Base-by-base conservation (phyloP, 2,113 vertebrate genomes). In the Platysteira castanea region DNA sequence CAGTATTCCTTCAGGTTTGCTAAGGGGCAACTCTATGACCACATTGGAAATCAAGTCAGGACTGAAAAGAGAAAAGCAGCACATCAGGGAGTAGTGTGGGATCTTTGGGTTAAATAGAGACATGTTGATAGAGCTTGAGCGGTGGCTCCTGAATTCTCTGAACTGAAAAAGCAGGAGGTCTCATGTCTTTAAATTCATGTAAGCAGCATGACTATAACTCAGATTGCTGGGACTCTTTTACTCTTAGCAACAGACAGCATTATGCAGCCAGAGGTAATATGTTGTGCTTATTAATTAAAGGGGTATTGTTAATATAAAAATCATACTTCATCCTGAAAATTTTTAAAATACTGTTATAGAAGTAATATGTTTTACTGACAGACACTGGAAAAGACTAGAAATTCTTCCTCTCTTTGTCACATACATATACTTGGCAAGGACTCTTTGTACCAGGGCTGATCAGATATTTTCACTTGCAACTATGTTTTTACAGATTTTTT, bases 271-370 rank as follows among this genome's bases (percentile, higher is more conserved):
- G 44, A 39, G 23, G 27, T 82, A 79, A 69, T 59, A 78, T 11
- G 6, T 57, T 86, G 67, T 56, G 46, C 49, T 90, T 90, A 78
- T 77, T 93, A 92, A 90, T 94, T 93, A 83, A 90, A 87, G 20
- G 18, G 11, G n/a, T 63, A 77, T 39, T 56, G 33, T 88, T 86
- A 83, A 69, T 37, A 83, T 54, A 75, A 92, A 95, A 95, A 95
- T 63, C 24, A 76, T 70, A 79, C 11, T 81, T 92, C n/a, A 67
- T 90, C 82, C 23, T 3, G 3, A 73, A 96, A 50, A 42, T 30
- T 17, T 91, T 94, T 37, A 79, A 84, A 77, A 46, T 33, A 39
- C 39, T 68, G 4, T n/a, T 90, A 39, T n/a, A 73, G 15, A 80
- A 86, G 24, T 64, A 91, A 30, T 56, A 68, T 1, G 1, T 84